Conservation (phyloP, 2,888 invertebrate genomes). For the Helleia helle region DNA sequence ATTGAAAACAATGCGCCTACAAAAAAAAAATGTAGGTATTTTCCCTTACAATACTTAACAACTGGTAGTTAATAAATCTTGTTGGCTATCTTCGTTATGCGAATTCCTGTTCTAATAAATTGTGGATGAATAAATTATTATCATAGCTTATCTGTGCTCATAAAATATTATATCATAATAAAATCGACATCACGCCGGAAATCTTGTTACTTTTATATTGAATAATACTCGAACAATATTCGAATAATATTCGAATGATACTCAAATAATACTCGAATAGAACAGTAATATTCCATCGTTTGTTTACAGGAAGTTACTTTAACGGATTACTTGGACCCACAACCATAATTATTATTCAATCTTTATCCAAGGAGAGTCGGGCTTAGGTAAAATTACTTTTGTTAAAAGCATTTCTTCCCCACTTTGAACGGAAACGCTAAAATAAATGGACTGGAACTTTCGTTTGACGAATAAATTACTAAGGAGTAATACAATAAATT, state of each 20-base stretch:
- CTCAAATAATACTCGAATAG: conserved; percentile 1
- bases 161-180: no score
- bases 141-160: no score
- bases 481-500: conserved; percentile 50
- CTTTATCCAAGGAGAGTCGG: conserved; percentile 57
- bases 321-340: conserved; percentile 22
- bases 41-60: no score
- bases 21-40: no score
- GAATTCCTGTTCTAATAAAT: no score
- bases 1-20: no score
- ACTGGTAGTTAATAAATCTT: no score
- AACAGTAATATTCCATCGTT: neutral
- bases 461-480: conserved; percentile 58
- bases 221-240: conserved; percentile 1
- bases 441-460: conserved; percentile 67
- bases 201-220: neutral
- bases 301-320: conserved; percentile 9
- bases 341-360: conserved; percentile 60
- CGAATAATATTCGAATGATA: conserved; percentile 1
- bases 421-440: conserved; percentile 58
- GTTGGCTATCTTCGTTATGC: no score
- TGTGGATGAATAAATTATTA: no score
- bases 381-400: conserved; percentile 62
- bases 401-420: conserved; percentile 67
- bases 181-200: neutral